Conservation (phyloP, 1,140 invertebrate genomes). For the Cyphomyrmex costatus region DNA sequence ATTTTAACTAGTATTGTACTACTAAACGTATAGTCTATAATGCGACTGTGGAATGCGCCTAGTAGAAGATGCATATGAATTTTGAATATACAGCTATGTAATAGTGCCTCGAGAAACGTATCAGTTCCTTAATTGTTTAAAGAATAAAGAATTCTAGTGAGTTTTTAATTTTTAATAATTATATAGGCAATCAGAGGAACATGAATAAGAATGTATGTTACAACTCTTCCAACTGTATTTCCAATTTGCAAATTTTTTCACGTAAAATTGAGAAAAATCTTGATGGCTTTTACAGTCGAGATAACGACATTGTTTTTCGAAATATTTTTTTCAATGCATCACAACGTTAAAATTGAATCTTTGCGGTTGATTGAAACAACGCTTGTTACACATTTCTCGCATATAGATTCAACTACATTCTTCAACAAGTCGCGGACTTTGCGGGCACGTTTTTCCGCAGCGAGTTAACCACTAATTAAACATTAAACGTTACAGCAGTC, state of each 20-base stretch:
- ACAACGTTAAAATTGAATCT: background rate
- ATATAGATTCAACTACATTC: background rate
- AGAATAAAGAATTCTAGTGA: background rate
- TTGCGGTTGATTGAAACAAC: background rate
- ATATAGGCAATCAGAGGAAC: no score
- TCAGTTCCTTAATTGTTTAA: background rate
- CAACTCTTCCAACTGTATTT: background rate
- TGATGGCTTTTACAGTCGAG: background rate
- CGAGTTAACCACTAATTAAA: slow-evolving; percentile 52
- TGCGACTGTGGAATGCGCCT: background rate
- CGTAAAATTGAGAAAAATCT: background rate
- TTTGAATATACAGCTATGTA: no score
- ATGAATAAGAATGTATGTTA: background rate
- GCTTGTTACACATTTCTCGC: background rate
- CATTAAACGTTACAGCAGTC: slow-evolving; percentile 17
- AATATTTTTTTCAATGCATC: background rate
- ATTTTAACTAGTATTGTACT: slow-evolving; percentile 11
- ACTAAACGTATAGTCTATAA: background rate
- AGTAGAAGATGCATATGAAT: background rate
- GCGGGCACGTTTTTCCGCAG: background rate
- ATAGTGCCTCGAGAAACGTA: no score
- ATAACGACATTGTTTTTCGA: background rate
- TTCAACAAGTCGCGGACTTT: slow-evolving; percentile 23
- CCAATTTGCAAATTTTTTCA: background rate
- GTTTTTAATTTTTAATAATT: background rate